Base-by-base conservation (phyloP, 2,113 vertebrate species). In the Aleadryas rufinucha region DNA sequence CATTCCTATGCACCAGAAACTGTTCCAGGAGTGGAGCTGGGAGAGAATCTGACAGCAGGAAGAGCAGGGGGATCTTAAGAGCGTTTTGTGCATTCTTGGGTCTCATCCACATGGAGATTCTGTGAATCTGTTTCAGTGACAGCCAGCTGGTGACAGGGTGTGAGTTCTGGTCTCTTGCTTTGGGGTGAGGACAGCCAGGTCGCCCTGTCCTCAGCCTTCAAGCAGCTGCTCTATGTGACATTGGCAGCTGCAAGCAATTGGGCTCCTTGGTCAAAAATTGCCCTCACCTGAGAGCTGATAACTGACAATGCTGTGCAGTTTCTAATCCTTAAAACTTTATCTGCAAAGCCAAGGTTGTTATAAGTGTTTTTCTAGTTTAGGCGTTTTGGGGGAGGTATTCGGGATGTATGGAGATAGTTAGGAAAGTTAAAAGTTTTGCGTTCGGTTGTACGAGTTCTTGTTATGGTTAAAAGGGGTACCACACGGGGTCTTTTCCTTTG, bases 101-200 rank as follows among this genome's bases (percentile, higher is more conserved):
- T 66, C 28, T 90, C 3, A 0, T 0, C 0, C 4, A 24, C 2
- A 2, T 1, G 33, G 14, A 42, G 24, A 41, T 66, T 31, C 42
- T 70, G 30, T 1, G 0, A 33, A 27, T 61, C 60, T 54, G 8
- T 59, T 88, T 44, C 14, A 33, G 1, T 26, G 5, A 13, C 28
- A 64, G 16, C 24, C 50, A 54, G 33, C 18, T 56, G 61, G 61
- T 47, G 41, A 47, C 39, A 47, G 15, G 21, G 31, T 2, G 6
- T 0, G 3, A 49, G n/a, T 90, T 53, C 42, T 63, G 28, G 30
- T 71, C 24, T 76, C n/a, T 53, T 68, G 1, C 11, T 45, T 28
- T 42, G n/a, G 22, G 24, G 20, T 52, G 64, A 11, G 0, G 7
- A 35, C 42, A 82, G 31, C 14, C 0, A 2, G 35, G 28, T 66